These are phyloP conservation scores for Drosophila maculinotata DNA, from an alignment of 2,888 invertebrate genomes.

Conservation along the genomic window DNA sequence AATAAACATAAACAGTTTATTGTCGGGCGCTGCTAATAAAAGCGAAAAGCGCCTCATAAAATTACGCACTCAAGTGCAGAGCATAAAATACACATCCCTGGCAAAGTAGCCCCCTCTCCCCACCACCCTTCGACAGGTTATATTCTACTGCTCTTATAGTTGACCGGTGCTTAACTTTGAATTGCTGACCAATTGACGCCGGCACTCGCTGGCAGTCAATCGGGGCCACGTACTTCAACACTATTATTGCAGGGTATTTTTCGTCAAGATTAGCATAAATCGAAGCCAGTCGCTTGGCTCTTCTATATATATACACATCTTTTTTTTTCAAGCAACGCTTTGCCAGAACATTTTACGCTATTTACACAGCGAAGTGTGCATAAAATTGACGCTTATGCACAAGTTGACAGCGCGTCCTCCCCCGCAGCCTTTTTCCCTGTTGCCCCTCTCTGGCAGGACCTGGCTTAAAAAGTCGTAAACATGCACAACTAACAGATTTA, in stretches of 20 bases:
- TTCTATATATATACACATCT: slow-evolving; percentile 12
- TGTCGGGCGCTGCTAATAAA: slow-evolving; percentile 75
- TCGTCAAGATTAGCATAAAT: slow-evolving; percentile 69
- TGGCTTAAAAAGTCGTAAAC: slow-evolving; percentile 78
- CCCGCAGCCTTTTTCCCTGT: background rate
- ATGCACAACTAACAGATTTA: slow-evolving; percentile 81
- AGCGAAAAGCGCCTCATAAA: slow-evolving; percentile 75
- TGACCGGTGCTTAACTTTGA: slow-evolving; percentile 58
- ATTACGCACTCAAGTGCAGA: slow-evolving; percentile 78
- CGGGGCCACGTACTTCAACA: background rate
- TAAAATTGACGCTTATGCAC: slow-evolving; percentile 76
- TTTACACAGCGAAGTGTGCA: slow-evolving; percentile 79
- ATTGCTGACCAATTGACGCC: slow-evolving; percentile 64
- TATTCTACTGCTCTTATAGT: slow-evolving; percentile 26
- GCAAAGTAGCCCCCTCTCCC: background rate
- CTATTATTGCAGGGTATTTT: slow-evolving; percentile 28
- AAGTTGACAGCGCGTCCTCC: slow-evolving; percentile 51
- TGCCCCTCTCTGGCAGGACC: slow-evolving; percentile 28
- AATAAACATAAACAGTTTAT: slow-evolving; percentile 82
- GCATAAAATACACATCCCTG: slow-evolving; percentile 72
- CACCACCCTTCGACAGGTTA: slow-evolving; percentile 5
- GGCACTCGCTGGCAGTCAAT: slow-evolving; percentile 15
- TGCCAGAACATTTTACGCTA: slow-evolving; percentile 71
- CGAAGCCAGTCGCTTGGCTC: slow-evolving; percentile 31
- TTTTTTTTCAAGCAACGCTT: slow-evolving; percentile 31